Percentiles rank a stretch among this genome's conserved stretches.
phyloP scores from a whole-genome alignment of 2,888 invertebrate genomes.

The Papilio gigon region DNA sequence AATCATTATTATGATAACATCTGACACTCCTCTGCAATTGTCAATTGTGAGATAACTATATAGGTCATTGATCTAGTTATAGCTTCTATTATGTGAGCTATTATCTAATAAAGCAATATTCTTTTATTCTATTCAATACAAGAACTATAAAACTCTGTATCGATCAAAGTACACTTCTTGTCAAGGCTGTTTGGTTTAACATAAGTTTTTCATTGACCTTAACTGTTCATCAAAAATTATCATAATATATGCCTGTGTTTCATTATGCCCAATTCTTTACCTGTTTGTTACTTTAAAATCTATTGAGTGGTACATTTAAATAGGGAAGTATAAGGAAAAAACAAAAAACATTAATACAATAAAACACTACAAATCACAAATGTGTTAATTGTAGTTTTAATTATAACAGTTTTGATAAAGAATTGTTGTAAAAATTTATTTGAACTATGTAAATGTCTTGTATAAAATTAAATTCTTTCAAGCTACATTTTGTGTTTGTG shows the following conservation, averaged over 20 bases:
- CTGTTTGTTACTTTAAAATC: background rate
- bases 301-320: background rate
- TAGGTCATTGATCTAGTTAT: conserved; percentile 30
- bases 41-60: conserved; percentile 22
- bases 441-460: no score
- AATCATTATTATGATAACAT: conserved; percentile 38
- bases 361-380: background rate
- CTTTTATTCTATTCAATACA: background rate
- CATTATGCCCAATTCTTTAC: background rate
- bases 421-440: no score
- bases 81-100: conserved; percentile 10
- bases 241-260: background rate
- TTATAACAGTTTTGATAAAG: no score
- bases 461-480: no score
- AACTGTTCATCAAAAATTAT: conserved; percentile 8
- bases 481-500: no score
- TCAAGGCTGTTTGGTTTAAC: conserved; percentile 11
- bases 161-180: background rate
- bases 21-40: conserved; percentile 27
- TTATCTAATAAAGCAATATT: background rate
- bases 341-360: no score
- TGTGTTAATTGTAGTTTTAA: no score
- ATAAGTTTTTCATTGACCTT: conserved; percentile 12
- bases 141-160: conserved; percentile 6
- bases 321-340: background rate